Evolutionary conservation across 1,140 invertebrate genomes (phyloP).

Genomic region (Diorhabda elongata): DNA sequence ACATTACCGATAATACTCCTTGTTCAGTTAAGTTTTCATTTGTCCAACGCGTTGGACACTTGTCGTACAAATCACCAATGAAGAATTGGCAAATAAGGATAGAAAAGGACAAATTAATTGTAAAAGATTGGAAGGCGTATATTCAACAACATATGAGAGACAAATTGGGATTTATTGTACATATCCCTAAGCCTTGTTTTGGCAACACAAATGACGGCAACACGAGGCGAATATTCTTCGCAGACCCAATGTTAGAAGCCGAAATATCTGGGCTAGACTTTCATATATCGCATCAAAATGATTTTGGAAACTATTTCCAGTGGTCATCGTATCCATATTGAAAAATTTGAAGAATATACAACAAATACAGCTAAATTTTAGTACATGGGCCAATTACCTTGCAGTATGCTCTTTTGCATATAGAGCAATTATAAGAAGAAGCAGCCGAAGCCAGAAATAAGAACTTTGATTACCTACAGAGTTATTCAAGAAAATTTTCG

Average conservation of each 20-base stretch:
- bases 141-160: neutral
- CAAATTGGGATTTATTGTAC: neutral
- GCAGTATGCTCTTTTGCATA: too few species aligned
- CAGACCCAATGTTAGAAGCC: conserved; percentile 29
- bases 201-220: conserved; percentile 45
- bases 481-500: too few species aligned
- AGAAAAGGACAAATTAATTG: neutral
- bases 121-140: neutral
- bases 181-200: neutral
- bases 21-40: too few species aligned
- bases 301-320: conserved; percentile 32
- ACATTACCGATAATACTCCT: too few species aligned
- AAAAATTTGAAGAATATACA: conserved; percentile 32
- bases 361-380: too few species aligned
- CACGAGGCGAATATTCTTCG: conserved; percentile 43
- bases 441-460: too few species aligned
- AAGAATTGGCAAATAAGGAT: neutral
- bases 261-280: conserved; percentile 37
- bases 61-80: neutral
- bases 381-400: too few species aligned
- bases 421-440: too few species aligned
- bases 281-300: conserved; percentile 26
- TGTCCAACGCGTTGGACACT: neutral
- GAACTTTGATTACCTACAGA: too few species aligned
- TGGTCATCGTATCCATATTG: conserved; percentile 32